These are phyloP conservation scores for Esox niger DNA, from an alignment of 2,113 vertebrate species.

Conservation along the genomic window DNA sequence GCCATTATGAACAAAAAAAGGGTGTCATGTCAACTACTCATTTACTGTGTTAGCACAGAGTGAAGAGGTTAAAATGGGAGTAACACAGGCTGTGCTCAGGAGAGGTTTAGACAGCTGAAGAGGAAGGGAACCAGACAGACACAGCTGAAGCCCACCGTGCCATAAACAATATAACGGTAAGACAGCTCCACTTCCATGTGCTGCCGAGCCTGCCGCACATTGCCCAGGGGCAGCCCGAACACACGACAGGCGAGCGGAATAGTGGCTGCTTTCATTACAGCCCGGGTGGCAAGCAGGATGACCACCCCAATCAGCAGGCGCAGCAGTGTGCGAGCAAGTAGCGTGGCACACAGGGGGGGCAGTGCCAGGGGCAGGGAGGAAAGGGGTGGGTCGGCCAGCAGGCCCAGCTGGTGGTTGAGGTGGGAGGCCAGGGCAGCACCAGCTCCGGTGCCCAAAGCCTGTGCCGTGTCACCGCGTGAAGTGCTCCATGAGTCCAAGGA, in stretches of 20 bases:
- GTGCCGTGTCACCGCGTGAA: constrained; percentile 90
- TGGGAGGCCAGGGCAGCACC: constrained; percentile 86
- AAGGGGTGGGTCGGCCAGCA: constrained; percentile 76
- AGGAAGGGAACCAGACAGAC: constrained; percentile 81
- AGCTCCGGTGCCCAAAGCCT: constrained; percentile 88
- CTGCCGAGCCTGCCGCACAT: constrained; percentile 84
- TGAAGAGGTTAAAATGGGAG: background rate
- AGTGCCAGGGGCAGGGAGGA: constrained; percentile 77
- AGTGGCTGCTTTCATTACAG: constrained; percentile 84
- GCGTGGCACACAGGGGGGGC: constrained; percentile 67
- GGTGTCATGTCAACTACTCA: no score
- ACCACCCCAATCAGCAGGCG: constrained; percentile 81
- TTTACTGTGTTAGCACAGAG: background rate
- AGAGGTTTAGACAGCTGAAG: constrained; percentile 80
- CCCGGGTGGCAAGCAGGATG: constrained; percentile 76
- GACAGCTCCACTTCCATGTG: constrained; percentile 90
- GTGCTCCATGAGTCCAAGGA: constrained; percentile 97
- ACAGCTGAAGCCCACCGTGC: constrained; percentile 86
- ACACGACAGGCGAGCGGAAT: constrained; percentile 85
- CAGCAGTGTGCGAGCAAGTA: constrained; percentile 78
- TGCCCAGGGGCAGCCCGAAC: constrained; percentile 72
- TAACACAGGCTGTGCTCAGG: constrained; percentile 65
- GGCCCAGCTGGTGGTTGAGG: constrained; percentile 74
- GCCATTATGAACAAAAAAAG: no score
- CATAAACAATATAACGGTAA: constrained; percentile 91